phyloP scores from a whole-genome alignment of 1,140 invertebrate species.

The Solen grandis region DNA sequence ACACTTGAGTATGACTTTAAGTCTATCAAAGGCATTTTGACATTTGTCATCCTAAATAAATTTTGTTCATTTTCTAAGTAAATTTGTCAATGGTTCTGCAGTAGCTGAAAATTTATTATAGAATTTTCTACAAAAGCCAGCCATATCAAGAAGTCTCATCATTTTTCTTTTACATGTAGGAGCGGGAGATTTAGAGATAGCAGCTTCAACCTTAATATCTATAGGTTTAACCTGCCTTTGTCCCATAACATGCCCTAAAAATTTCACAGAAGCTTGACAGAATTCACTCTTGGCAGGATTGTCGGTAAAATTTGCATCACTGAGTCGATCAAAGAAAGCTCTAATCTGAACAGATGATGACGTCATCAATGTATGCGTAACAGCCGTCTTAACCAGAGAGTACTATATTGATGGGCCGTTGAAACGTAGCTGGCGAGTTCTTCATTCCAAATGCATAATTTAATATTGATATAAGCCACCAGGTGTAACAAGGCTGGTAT shows the following conservation, averaged over 20 bases:
- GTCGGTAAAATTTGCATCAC: constrained; percentile 78
- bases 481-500: constrained; percentile 50
- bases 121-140: constrained; percentile 1
- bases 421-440: constrained; percentile 80
- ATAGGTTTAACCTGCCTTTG: constrained; percentile 42
- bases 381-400: constrained; percentile 60
- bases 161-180: no score
- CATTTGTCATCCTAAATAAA: not conserved
- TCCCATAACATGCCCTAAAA: constrained; percentile 48
- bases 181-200: constrained; percentile 11
- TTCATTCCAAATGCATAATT: constrained; percentile 80
- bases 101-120: not conserved
- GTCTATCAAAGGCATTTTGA: no score
- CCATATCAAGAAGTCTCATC: constrained; percentile 21
- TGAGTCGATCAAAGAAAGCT: constrained; percentile 75
- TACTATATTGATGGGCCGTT: constrained; percentile 81
- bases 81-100: constrained; percentile 5
- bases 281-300: constrained; percentile 52
- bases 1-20: not conserved
- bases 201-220: constrained; percentile 47
- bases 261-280: constrained; percentile 36
- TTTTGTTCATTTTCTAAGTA: not conserved
- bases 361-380: constrained; percentile 82
- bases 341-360: constrained; percentile 78
- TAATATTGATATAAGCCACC: constrained; percentile 77